Base-by-base conservation (phyloP, 2,888 invertebrate species). In the Cyrtodaria siliqua region DNA sequence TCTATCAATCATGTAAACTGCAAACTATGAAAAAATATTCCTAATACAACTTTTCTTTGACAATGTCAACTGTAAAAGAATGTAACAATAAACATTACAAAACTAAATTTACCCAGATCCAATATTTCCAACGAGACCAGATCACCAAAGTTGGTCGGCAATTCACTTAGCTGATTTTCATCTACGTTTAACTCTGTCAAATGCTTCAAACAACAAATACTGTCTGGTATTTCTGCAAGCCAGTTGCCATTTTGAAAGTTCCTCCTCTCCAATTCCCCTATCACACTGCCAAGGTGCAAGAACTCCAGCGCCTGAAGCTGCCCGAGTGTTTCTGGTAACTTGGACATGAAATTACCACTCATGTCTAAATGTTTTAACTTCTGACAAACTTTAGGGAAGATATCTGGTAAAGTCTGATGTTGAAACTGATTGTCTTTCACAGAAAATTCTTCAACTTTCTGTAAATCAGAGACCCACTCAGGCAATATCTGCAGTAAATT, bases 231-330 rank as follows among this genome's bases (percentile, higher is more conserved):
- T 12, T 70, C 64, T 6, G 67, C 50, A 6, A 91, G 49, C 89
- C 89, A 90, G 77, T 91, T 91, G 6, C 92, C 92, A 80, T 90
- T 92, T 62, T 88, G 89, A 68, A 87, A 89, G 50, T 88, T 86
- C 12, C 86, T 67, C 44, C 90, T 63, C 71, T 91, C 91, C 6
- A 90, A 57, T 68, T 91, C 91, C 47, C 82, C 86, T 27, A 91
- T 86, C 27, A 85, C 84, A 82, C 90, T 89, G 12, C 91, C 91
- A 24, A 89, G 60, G 55, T 89, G 85, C 27, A 90, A 55, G 29
- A 63, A 82, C 71, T 90, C 88, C 55, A 91, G 70, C 14, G 60
- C 56, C 42, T 67, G 44, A 57, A 91, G 72, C 38, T 82, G 64
- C 24, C 90, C 90, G 27, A 91, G 60, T 6, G 84, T 79, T 12